Evolutionary conservation across 2,797 vertebrate genomes (phyloP).

Genomic region (Neopelma chrysocephalum): DNA sequence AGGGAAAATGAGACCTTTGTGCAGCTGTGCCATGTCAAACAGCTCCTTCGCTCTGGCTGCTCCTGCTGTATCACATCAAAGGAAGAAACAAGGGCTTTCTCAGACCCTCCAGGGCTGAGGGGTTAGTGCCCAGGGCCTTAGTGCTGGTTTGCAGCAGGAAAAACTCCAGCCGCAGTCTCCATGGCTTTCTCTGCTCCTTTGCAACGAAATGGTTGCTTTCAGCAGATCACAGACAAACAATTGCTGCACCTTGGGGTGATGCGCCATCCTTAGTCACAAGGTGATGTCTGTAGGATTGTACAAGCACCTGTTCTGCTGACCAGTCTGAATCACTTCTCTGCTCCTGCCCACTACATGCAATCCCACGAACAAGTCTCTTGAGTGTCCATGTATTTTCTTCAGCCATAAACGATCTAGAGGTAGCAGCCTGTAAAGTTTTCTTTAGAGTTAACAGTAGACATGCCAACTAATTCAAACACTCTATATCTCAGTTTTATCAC

Average conservation of each 20-base stretch:
- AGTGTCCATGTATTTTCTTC: neutral
- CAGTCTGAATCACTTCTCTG: neutral
- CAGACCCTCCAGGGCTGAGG: neutral
- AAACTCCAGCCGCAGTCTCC: neutral
- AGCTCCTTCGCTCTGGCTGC: neutral
- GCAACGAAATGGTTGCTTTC: accelerated
- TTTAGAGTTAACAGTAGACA: neutral
- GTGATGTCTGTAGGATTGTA: neutral
- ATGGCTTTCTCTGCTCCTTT: neutral
- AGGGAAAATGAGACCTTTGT: neutral
- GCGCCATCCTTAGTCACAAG: too few relatives aligned
- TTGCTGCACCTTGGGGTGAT: neutral
- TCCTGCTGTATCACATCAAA: neutral
- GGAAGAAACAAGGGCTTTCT: neutral
- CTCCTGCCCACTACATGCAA: neutral
- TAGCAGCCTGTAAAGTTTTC: neutral
- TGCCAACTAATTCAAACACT: neutral
- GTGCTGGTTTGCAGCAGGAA: neutral
- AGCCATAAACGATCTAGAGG: neutral
- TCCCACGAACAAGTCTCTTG: neutral
- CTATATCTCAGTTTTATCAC: neutral
- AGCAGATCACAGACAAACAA: neutral
- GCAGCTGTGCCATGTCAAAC: neutral
- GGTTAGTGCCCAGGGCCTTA: neutral
- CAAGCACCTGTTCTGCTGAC: neutral